Evolutionary conservation across 2,888 invertebrate genomes (phyloP).

Genomic region (Ecliptopera silaceata): DNA sequence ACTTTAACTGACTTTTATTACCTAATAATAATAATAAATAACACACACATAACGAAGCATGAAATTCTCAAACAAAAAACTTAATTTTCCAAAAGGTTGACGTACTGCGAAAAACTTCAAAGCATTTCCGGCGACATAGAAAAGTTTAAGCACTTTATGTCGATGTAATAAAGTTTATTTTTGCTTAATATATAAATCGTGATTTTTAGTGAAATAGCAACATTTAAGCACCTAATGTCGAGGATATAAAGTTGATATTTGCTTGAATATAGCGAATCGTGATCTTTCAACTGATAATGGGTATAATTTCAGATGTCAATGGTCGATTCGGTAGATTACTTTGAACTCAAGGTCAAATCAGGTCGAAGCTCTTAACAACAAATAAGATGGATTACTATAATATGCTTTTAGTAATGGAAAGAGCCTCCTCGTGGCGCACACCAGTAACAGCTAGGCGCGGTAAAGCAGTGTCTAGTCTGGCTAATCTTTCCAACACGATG

Average conservation of each 20-base stretch:
- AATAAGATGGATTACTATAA: too few species aligned
- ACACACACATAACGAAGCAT: constrained; percentile 25
- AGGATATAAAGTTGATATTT: constrained; percentile 8
- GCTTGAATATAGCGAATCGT: too few species aligned
- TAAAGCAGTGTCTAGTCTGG: too few species aligned
- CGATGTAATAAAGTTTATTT: constrained; percentile 8
- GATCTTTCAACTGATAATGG: constrained; percentile 34
- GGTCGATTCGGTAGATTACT: constrained; percentile 31
- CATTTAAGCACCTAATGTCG: background rate
- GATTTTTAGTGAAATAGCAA: constrained; percentile 41
- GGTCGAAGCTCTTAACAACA: too few species aligned
- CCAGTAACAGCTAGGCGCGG: too few species aligned
- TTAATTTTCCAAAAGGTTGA: constrained; percentile 42
- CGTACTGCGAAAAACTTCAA: constrained; percentile 45
- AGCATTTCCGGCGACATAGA: constrained; percentile 44
- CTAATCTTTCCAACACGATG: too few species aligned
- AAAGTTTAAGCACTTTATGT: background rate
- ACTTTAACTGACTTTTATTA: too few species aligned
- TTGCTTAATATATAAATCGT: too few species aligned
- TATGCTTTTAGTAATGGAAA: too few species aligned
- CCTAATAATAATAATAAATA: background rate
- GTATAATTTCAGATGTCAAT: constrained; percentile 24
- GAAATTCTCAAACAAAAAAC: constrained; percentile 23
- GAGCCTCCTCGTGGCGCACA: too few species aligned
- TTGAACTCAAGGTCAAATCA: constrained; percentile 15